Percentiles rank a stretch among this genome's conserved stretches.
Evolutionary conservation across 2,888 invertebrate genomes (phyloP).

Genomic region (Macropis europaea): DNA sequence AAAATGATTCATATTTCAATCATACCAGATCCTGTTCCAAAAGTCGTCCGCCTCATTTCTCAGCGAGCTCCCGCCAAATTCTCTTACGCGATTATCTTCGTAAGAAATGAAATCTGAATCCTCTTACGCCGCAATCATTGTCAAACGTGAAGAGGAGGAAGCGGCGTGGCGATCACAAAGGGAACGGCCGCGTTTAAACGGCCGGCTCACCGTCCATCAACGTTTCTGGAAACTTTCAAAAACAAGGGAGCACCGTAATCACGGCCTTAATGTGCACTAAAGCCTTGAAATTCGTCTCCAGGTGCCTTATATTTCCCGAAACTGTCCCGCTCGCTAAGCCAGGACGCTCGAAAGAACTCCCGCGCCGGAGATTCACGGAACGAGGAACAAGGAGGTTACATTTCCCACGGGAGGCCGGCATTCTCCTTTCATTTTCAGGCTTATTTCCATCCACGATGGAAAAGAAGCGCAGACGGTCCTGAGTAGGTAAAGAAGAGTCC

Average conservation of each 20-base stretch:
- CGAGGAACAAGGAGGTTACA: conserved; percentile 62
- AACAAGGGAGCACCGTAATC: too few relatives aligned
- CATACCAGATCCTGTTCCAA: too few relatives aligned
- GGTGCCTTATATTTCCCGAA: conserved; percentile 14
- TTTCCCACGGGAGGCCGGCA: conserved; percentile 64
- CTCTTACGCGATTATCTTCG: conserved; percentile 19
- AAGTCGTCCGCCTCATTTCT: background rate
- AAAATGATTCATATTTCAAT: too few relatives aligned
- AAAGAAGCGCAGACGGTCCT: conserved; percentile 31
- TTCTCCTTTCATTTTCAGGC: conserved; percentile 56
- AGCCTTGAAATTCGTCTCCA: background rate
- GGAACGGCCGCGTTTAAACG: too few relatives aligned
- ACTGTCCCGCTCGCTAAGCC: conserved; percentile 10
- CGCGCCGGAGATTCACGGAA: conserved; percentile 46
- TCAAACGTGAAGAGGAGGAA: background rate
- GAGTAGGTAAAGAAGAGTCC: conserved; percentile 34
- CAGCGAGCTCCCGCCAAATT: conserved; percentile 24
- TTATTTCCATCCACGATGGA: conserved; percentile 58
- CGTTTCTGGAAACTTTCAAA: too few relatives aligned
- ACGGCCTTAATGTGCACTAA: background rate
- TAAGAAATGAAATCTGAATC: conserved; percentile 30
- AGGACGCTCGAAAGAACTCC: conserved; percentile 34
- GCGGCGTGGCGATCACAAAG: too few relatives aligned
- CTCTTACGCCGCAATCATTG: conserved; percentile 15
- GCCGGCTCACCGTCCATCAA: too few relatives aligned